phyloP scores from a whole-genome alignment of 2,888 invertebrate genomes.

The Cheilosia variabilis region DNA sequence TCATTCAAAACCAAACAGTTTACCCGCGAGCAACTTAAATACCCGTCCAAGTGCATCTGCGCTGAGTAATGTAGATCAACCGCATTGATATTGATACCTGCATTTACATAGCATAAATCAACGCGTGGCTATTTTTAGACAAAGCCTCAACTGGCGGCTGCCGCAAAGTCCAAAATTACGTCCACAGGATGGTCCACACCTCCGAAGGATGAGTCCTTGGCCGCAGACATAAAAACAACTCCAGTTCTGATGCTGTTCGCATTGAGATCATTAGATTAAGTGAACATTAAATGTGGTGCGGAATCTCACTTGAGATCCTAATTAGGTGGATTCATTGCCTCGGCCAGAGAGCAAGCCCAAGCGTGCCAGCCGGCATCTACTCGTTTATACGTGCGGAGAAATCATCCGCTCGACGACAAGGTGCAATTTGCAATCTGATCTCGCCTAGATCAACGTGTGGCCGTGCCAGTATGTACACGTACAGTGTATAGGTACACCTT shows the following conservation, averaged over 20 bases:
- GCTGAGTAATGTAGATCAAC: slow-evolving; percentile 50
- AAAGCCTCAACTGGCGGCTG: slow-evolving; percentile 9
- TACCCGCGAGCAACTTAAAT: slow-evolving; percentile 19
- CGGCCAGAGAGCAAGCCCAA: slow-evolving; percentile 22
- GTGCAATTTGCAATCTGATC: slow-evolving; percentile 75
- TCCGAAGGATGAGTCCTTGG: not conserved
- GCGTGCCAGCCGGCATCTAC: not conserved
- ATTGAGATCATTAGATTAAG: slow-evolving; percentile 74
- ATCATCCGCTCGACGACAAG: slow-evolving; percentile 71
- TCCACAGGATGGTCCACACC: too few relatives aligned
- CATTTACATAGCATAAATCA: slow-evolving; percentile 60
- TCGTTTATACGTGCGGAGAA: slow-evolving; percentile 8
- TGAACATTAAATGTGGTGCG: slow-evolving; percentile 72
- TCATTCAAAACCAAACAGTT: slow-evolving; percentile 39
- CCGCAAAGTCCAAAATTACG: slow-evolving; percentile 44
- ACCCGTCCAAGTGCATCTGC: slow-evolving; percentile 33
- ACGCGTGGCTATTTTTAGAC: slow-evolving; percentile 61
- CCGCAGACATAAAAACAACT: slow-evolving; percentile 28
- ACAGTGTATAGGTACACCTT: slow-evolving; percentile 52
- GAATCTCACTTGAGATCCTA: slow-evolving; percentile 74
- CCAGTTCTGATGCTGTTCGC: slow-evolving; percentile 11
- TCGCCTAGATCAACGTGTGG: slow-evolving; percentile 62
- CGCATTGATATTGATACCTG: slow-evolving; percentile 27
- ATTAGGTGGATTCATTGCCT: slow-evolving; percentile 66
- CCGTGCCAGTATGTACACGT: not conserved